Percentiles rank a stretch among this genome's conserved stretches.
Conservation (phyloP, 2,888 invertebrate genomes). For the Scaptomyza reducta region DNA sequence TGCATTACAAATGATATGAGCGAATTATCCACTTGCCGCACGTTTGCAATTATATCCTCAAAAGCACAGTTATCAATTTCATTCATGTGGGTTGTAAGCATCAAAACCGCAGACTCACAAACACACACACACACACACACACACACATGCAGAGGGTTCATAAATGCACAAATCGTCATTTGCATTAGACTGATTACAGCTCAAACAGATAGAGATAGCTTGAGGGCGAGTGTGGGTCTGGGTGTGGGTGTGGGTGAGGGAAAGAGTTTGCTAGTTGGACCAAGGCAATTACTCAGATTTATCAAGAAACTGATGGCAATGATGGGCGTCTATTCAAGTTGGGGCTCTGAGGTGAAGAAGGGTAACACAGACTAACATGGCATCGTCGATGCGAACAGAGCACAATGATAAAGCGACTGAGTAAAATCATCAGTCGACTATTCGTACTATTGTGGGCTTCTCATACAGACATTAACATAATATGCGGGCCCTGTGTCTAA, state of each 20-base stretch:
- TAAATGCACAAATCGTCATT: constrained; percentile 52
- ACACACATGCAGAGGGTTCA: constrained; percentile 17
- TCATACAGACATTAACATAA: constrained; percentile 18
- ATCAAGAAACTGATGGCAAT: constrained; percentile 3
- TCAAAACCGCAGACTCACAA: constrained; percentile 26
- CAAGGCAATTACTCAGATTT: constrained; percentile 39
- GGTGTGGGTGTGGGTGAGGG: background rate
- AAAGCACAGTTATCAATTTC: constrained; percentile 40
- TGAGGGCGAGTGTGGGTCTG: too few relatives aligned
- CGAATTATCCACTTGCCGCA: background rate
- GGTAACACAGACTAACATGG: constrained; percentile 1
- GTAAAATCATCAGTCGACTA: constrained; percentile 16
- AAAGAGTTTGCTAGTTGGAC: constrained; percentile 22
- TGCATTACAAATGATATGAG: background rate
- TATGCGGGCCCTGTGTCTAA: background rate
- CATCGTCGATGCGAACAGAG: constrained; percentile 18
- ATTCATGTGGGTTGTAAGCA: constrained; percentile 27
- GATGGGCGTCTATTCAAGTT: background rate
- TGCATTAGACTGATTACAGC: constrained; percentile 67
- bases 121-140: constrained; percentile 2
- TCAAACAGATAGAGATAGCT: background rate
- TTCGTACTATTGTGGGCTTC: constrained; percentile 7
- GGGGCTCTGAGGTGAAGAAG: background rate
- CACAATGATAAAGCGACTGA: constrained; percentile 17
- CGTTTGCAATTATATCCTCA: background rate